A percentile compares a stretch with the other conserved stretches of the same genome.
phyloP scores from a whole-genome alignment of 2,113 vertebrate species.

The Eretmodus cyanostictus region DNA sequence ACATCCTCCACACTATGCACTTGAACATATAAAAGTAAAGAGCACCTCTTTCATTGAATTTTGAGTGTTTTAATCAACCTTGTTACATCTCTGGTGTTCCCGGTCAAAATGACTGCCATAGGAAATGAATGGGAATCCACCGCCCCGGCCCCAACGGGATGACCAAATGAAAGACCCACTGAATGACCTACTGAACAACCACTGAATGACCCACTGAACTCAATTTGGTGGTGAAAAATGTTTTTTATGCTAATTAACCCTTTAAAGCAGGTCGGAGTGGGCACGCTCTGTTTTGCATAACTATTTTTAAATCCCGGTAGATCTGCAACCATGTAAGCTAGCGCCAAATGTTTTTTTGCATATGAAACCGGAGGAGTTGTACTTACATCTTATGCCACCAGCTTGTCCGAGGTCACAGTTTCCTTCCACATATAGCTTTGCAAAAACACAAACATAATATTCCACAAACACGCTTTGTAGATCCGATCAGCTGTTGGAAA shows the following conservation, averaged over 20 bases:
- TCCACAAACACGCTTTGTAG: neutral
- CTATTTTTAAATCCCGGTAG: neutral
- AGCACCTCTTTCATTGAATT: accelerated
- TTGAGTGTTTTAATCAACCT: neutral
- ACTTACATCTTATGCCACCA: neutral
- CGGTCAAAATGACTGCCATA: neutral
- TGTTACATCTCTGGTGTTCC: neutral
- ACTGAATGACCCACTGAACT: neutral
- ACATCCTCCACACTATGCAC: neutral
- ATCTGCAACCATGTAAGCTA: accelerated
- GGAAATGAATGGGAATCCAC: neutral
- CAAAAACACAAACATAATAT: accelerated
- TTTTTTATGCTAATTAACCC: neutral
- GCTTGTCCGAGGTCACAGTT: accelerated
- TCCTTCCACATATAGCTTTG: accelerated
- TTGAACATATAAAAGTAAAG: neutral
- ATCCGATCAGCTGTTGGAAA: accelerated
- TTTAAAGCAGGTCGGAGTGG: accelerated
- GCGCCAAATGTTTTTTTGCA: accelerated
- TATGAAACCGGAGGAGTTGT: neutral
- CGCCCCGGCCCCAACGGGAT: neutral
- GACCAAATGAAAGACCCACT: neutral
- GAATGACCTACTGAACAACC: neutral
- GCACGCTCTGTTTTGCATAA: neutral
- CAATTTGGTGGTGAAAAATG: neutral